Evolutionary conservation across 2,113 vertebrate genomes (phyloP).

Genomic region (Pholis gunnellus): DNA sequence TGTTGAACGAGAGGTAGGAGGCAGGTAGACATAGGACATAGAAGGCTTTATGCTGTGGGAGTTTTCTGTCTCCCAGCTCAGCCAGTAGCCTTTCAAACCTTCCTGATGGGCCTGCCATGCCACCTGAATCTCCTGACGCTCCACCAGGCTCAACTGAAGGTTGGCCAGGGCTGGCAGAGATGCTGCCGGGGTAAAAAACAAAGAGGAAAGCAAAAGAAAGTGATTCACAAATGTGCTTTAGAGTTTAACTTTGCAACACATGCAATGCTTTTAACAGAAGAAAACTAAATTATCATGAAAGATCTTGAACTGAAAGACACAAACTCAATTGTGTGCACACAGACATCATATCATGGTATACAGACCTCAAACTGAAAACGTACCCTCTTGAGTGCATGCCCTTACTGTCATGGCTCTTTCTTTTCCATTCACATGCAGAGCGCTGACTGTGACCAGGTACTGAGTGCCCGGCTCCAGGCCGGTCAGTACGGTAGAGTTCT

Average conservation of each 20-base stretch:
- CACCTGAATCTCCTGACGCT: conserved; percentile 70
- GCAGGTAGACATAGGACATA: conserved; percentile 65
- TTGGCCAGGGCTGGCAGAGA: conserved; percentile 65
- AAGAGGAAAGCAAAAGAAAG: not conserved
- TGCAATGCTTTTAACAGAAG: not conserved
- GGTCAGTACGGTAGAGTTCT: conserved; percentile 84
- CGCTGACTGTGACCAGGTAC: conserved; percentile 92
- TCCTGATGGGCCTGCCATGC: conserved; percentile 74
- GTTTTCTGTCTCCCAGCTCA: conserved; percentile 80
- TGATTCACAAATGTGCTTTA: not conserved
- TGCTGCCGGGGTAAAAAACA: conserved; percentile 27
- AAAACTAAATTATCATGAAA: not conserved
- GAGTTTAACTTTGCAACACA: conserved; percentile 8
- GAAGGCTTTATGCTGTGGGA: conserved; percentile 1
- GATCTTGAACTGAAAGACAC: not conserved
- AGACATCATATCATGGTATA: not conserved
- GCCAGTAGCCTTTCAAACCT: conserved; percentile 81
- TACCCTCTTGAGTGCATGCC: conserved; percentile 89
- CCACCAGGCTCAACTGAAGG: conserved; percentile 64
- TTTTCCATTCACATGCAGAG: conserved; percentile 83
- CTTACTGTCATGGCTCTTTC: conserved; percentile 89
- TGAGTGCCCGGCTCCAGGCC: conserved; percentile 84
- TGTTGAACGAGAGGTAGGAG: conserved; percentile 65
- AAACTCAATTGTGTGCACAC: not conserved
- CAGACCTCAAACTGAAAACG: conserved; percentile 13